These are phyloP conservation scores for Phataginus tetradactyla DNA, from an alignment of 2,797 vertebrate genomes.

Conservation along the genomic window DNA sequence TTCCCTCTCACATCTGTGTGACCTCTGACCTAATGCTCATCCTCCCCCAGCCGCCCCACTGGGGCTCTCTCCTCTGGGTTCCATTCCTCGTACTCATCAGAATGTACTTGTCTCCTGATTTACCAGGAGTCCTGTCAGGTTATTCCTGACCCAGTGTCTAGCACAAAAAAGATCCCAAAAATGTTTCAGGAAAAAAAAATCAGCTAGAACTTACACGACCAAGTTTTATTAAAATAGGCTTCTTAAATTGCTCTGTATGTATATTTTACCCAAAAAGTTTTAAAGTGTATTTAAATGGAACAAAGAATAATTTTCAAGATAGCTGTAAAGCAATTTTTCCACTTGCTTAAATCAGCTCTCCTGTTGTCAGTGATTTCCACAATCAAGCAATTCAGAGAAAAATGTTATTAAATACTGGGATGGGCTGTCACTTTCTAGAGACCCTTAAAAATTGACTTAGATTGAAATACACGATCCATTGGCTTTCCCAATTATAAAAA, in stretches of 20 bases:
- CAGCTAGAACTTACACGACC: neutral
- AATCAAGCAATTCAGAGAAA: neutral
- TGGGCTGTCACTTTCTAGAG: neutral
- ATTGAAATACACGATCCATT: neutral
- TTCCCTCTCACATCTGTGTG: neutral
- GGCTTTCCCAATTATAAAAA: slow-evolving; percentile 34
- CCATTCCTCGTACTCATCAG: neutral
- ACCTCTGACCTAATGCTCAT: neutral
- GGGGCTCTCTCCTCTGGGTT: neutral
- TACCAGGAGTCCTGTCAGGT: neutral
- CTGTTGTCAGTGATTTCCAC: neutral
- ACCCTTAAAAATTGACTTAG: neutral
- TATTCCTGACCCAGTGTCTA: neutral
- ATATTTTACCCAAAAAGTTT: neutral
- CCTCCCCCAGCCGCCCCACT: rapidly evolving
- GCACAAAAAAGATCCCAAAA: neutral
- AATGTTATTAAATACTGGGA: neutral
- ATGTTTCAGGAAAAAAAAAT: neutral
- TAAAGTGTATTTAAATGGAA: slow-evolving; percentile 19
- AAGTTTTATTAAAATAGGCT: neutral
- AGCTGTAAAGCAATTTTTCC: neutral
- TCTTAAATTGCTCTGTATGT: neutral
- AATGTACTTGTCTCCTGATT: neutral
- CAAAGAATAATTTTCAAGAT: neutral
- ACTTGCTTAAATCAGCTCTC: neutral